These are phyloP conservation scores for Illadopsis cleaveri DNA, from an alignment of 2,113 vertebrate genomes.

Conservation along the genomic window DNA sequence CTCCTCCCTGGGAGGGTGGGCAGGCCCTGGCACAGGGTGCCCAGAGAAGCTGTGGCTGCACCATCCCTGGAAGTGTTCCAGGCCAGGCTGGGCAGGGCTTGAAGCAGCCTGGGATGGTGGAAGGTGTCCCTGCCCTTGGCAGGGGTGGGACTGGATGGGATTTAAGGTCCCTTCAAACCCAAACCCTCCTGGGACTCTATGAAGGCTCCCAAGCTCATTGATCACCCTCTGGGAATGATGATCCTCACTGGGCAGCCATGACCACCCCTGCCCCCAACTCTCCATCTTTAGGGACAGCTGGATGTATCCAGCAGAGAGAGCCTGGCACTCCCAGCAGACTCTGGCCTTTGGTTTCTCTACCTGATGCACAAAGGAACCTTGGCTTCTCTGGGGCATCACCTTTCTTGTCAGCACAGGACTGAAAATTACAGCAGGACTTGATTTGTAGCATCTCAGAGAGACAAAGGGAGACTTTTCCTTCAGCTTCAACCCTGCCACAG, in stretches of 20 bases:
- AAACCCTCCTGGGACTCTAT: neutral
- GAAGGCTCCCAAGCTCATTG: neutral
- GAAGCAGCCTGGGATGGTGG: fast-evolving
- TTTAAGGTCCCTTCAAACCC: neutral
- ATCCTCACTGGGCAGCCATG: neutral
- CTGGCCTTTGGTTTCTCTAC: neutral
- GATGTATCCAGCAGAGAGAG: neutral
- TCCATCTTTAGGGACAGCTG: neutral
- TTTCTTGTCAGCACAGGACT: fast-evolving
- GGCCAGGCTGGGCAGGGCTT: fast-evolving
- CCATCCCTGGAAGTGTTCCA: neutral
- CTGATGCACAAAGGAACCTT: fast-evolving
- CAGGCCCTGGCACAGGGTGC: neutral
- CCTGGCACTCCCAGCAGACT: neutral
- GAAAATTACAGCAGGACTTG: neutral
- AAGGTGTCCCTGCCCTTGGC: neutral
- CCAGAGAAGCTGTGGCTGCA: neutral
- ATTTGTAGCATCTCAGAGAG: neutral
- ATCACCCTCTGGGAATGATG: no score
- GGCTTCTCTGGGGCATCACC: neutral
- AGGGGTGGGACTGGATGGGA: fast-evolving
- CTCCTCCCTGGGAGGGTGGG: fast-evolving
- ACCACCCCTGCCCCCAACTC: neutral
- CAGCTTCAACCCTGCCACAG: fast-evolving
- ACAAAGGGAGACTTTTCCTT: neutral